phyloP scores from a whole-genome alignment of 1,140 invertebrate species.

The Lepidurus arcticus region DNA sequence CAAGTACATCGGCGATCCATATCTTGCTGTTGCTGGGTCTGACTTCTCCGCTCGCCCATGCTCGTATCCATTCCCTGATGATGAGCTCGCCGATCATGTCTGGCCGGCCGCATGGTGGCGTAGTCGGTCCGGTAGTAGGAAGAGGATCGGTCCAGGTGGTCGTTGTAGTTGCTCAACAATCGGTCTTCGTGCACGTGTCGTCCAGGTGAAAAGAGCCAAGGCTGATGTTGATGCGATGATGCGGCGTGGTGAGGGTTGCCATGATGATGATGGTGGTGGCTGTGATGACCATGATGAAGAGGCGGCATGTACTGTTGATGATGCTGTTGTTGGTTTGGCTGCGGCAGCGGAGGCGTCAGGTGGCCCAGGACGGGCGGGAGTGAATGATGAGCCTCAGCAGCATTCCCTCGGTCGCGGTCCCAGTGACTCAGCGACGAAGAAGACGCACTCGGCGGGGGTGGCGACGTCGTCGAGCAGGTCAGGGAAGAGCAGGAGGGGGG shows the following conservation, averaged over 20 bases:
- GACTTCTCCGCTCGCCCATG: not conserved
- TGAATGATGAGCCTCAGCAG: constrained; percentile 3
- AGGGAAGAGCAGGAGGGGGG: constrained; percentile 24
- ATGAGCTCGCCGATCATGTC: constrained; percentile 11
- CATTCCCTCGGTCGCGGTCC: not conserved
- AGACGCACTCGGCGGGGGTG: not conserved
- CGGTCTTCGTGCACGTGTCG: constrained; percentile 23
- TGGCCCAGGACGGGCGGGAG: constrained; percentile 22
- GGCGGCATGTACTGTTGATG: not conserved
- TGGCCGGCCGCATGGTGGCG: constrained; percentile 24
- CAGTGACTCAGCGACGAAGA: not conserved
- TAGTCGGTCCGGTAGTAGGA: constrained; percentile 21
- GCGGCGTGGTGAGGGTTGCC: not conserved
- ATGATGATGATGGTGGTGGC: not conserved
- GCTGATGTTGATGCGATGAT: constrained; percentile 15
- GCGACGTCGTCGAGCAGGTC: not conserved
- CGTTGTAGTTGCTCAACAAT: not conserved
- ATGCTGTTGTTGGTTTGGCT: not conserved
- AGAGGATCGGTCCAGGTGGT: constrained; percentile 17
- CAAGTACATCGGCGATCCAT: constrained; percentile 34
- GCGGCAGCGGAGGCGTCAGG: constrained; percentile 20
- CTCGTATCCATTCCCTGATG: not conserved
- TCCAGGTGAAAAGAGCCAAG: constrained; percentile 23
- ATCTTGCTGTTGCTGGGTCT: constrained; percentile 20
- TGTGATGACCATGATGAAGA: not conserved